These are phyloP conservation scores for Pharmacophagus antenor DNA, from an alignment of 2,888 invertebrate species.

Conservation along the genomic window DNA sequence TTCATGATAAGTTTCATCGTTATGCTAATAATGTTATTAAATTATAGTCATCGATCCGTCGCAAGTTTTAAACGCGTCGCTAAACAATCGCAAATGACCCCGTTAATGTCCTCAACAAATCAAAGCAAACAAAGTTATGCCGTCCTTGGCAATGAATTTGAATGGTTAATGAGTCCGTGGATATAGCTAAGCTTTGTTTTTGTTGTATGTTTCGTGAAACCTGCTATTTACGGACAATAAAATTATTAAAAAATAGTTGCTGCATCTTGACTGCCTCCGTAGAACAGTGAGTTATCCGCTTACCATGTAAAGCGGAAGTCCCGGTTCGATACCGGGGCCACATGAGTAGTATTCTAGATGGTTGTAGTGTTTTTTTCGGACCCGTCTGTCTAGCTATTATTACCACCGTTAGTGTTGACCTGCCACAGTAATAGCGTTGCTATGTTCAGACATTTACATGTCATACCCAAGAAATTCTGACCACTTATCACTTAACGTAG, in stretches of 20 bases:
- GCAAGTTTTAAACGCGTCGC: constrained; percentile 4
- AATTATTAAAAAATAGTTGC: neutral
- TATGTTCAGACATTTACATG: too few relatives aligned
- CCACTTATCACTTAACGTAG: too few relatives aligned
- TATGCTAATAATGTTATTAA: neutral
- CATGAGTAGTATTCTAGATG: too few relatives aligned
- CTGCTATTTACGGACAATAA: neutral
- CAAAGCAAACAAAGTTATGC: constrained; percentile 40
- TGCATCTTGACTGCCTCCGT: too few relatives aligned
- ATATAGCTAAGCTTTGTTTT: constrained; percentile 26
- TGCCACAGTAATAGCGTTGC: too few relatives aligned
- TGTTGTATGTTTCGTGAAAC: neutral
- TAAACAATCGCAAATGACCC: constrained; percentile 41
- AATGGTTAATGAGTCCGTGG: constrained; percentile 11
- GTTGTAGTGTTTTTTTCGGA: too few relatives aligned
- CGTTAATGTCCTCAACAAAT: constrained; percentile 23
- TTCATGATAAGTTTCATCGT: neutral
- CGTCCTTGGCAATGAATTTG: constrained; percentile 52
- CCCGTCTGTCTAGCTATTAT: too few relatives aligned
- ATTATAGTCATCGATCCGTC: neutral
- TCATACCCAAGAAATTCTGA: too few relatives aligned
- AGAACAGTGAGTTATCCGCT: too few relatives aligned
- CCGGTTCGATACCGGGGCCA: too few relatives aligned
- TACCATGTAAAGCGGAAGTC: too few relatives aligned
- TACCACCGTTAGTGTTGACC: too few relatives aligned